Evolutionary conservation across 1,140 invertebrate genomes (phyloP).

Genomic region (Drosophila lini): DNA sequence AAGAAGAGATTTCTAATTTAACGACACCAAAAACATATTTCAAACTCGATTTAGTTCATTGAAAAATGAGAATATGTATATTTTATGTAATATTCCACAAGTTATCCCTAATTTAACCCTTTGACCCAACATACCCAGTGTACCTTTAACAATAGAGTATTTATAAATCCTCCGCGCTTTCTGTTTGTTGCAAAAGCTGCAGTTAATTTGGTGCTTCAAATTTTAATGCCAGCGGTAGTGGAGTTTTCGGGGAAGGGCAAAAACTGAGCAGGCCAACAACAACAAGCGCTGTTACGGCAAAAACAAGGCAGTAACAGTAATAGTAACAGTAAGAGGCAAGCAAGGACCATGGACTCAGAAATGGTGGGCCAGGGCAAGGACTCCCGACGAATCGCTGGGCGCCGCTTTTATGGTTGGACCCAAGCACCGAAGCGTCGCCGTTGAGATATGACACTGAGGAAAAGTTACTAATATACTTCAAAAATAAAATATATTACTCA

Average conservation of each 20-base stretch:
- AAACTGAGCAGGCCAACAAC: constrained; percentile 28
- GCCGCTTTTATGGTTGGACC: constrained; percentile 72
- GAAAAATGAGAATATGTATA: background rate
- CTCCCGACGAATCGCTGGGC: constrained; percentile 51
- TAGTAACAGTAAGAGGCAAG: constrained; percentile 60
- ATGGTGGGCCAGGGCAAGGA: constrained; percentile 56
- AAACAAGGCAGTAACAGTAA: constrained; percentile 62
- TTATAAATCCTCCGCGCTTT: constrained; percentile 60
- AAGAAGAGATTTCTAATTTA: background rate
- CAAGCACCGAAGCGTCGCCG: constrained; percentile 55
- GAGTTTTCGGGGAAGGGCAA: constrained; percentile 24
- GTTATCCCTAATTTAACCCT: background rate
- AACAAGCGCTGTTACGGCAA: background rate
- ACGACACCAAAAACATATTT: background rate
- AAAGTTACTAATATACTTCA: background rate
- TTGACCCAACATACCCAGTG: background rate
- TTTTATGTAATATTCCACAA: background rate
- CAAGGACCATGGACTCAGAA: constrained; percentile 62
- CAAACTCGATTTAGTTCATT: background rate
- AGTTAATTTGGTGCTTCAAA: constrained; percentile 82
- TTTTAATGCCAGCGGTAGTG: constrained; percentile 60
- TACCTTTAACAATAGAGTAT: constrained; percentile 48
- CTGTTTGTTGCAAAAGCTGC: constrained; percentile 68
- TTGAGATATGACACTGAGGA: constrained; percentile 15
- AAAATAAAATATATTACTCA: no score